phyloP scores from a whole-genome alignment of 2,888 invertebrate genomes.

The Drosophila antonietae region DNA sequence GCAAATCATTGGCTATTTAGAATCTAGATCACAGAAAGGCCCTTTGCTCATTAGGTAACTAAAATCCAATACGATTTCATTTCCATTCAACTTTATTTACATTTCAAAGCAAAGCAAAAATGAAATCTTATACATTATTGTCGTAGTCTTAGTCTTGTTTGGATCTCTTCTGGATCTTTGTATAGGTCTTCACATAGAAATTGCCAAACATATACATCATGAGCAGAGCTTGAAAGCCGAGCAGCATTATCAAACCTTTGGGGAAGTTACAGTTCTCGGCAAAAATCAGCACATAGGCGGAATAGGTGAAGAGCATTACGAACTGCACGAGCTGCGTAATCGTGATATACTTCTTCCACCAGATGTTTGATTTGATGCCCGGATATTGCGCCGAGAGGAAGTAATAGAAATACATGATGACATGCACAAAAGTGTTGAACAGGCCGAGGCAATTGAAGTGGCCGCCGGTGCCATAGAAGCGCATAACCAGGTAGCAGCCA shows the following conservation, averaged over 20 bases:
- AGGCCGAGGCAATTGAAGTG: conserved; percentile 84
- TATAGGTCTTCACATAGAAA: conserved; percentile 86
- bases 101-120: conserved; percentile 2
- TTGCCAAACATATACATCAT: conserved; percentile 87
- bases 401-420: conserved; percentile 86
- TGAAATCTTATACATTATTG: too few relatives aligned
- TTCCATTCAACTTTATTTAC: conserved; percentile 36
- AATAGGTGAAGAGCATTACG: conserved; percentile 87
- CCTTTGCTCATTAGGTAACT: conserved; percentile 20
- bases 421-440: conserved; percentile 85
- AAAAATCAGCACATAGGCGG: conserved; percentile 82
- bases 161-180: conserved; percentile 9
- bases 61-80: neutral
- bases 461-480: conserved; percentile 89
- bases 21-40: conserved; percentile 13
- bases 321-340: conserved; percentile 87
- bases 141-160: conserved; percentile 16
- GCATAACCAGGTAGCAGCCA: conserved; percentile 90
- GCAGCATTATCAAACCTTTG: conserved; percentile 86
- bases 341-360: conserved; percentile 86
- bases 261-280: conserved; percentile 86
- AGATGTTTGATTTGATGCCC: conserved; percentile 84
- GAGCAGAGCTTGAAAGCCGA: conserved; percentile 85
- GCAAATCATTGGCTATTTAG: conserved; percentile 17
- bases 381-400: conserved; percentile 85